Base-by-base conservation (phyloP, 2,113 vertebrate genomes). In the Himantopus leucocephalus region DNA sequence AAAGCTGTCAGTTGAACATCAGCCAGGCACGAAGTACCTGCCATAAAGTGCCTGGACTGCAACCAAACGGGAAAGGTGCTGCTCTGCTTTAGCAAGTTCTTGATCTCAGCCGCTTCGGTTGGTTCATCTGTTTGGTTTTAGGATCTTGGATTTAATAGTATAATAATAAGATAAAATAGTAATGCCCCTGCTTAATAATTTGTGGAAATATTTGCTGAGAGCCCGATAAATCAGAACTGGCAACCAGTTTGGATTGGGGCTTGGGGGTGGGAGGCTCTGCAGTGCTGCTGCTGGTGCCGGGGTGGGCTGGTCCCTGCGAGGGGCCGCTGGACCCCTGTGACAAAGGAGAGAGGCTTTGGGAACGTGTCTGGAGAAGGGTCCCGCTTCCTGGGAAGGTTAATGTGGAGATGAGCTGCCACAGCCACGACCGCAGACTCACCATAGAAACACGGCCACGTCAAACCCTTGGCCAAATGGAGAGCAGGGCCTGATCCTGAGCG, bases 11-110 rank as follows among this genome's bases (percentile, higher is more conserved):
- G 92, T 58, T 98, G 96, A 97, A 95, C 92, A 83, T 58, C 81
- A 93, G 96, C 96, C 97, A 94, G 97, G 95, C 96, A 95, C 96
- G 95, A 97, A 97, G 97, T 91, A 96, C 97, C 94, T 90, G 91
- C 95, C 92, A 92, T 95, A 90, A 97, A 95, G n/a, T 0, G 35
- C 76, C 74, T 97, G 96, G 95, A 91, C 67, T 2, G 1, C 87
- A 77, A 95, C 73, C 94, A 94, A 91, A 45, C 0, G 2, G 82
- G 75, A 70, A 75, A 96, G 91, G 93, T 91, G 74, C 91, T 85
- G 89, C 77, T 84, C 82, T 91, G 79, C 83, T 78, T 88, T 67
- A 84, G 75, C 82, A 45, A 81, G 63, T 71, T 92, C 88, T 66
- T 76, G 39, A 59, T 92, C 84, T 92, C 8, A 6, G 70, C 35